Conservation (phyloP, 2,797 vertebrate genomes). For the Threskiornis aethiopicus region DNA sequence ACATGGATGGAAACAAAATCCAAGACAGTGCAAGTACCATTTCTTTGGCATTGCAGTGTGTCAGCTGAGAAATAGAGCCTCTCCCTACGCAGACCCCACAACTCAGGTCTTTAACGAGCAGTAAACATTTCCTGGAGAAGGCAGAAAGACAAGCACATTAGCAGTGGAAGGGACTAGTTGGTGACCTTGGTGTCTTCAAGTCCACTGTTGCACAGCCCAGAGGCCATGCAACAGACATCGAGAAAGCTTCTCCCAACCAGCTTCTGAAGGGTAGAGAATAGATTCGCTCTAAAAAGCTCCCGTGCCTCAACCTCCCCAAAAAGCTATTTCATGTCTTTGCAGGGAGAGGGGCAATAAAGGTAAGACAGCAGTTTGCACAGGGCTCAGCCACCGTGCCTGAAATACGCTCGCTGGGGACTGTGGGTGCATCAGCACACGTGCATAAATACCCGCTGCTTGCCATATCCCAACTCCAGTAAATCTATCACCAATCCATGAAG, state of each 20-base stretch:
- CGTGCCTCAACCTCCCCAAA: neutral
- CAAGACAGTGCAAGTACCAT: neutral
- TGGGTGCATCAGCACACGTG: neutral
- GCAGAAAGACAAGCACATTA: neutral
- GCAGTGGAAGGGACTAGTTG: neutral
- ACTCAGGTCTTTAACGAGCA: neutral
- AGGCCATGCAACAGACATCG: rapidly evolving
- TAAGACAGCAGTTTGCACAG: neutral
- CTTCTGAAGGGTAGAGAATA: neutral
- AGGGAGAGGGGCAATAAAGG: neutral
- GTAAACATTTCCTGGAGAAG: neutral
- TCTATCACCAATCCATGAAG: neutral
- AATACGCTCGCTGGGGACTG: rapidly evolving
- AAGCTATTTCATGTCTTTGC: no score
- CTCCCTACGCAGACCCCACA: neutral
- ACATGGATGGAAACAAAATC: neutral
- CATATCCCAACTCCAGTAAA: constrained; percentile 1
- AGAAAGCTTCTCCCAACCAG: neutral
- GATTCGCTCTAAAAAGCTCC: neutral
- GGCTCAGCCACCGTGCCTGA: neutral
- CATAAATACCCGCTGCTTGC: neutral
- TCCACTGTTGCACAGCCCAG: neutral
- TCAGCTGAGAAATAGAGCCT: neutral
- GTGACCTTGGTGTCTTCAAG: neutral
- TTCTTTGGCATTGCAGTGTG: neutral